These are phyloP conservation scores for Diaprepes abbreviatus DNA, from an alignment of 2,888 invertebrate species.

Conservation along the genomic window DNA sequence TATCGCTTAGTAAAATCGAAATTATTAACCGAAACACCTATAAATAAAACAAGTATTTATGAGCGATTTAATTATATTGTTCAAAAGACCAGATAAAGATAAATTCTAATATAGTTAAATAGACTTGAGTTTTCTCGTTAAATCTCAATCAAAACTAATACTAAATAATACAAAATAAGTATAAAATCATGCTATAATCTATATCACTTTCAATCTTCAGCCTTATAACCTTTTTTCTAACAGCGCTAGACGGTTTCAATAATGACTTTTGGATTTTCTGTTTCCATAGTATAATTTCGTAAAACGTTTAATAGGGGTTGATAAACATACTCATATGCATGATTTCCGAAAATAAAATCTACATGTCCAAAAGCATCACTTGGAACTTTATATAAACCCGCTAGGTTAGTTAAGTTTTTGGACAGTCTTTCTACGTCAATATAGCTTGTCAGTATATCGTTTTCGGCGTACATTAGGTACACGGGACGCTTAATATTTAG, in stretches of 20 bases:
- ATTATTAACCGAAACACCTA: too few relatives aligned
- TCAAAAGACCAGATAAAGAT: too few relatives aligned
- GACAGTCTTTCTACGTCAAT: slow-evolving; percentile 60
- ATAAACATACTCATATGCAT: slow-evolving; percentile 75
- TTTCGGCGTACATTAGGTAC: slow-evolving; percentile 76
- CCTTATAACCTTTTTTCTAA: not conserved
- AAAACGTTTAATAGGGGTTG: slow-evolving; percentile 58
- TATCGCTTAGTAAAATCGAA: too few relatives aligned
- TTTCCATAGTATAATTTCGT: slow-evolving; percentile 51
- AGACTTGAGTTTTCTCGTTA: too few relatives aligned
- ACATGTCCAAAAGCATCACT: slow-evolving; percentile 79
- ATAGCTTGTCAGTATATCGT: slow-evolving; percentile 81
- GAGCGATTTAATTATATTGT: too few relatives aligned
- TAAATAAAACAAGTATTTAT: too few relatives aligned
- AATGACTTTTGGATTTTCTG: too few relatives aligned
- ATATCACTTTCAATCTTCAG: not conserved
- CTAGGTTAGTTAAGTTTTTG: slow-evolving; percentile 70
- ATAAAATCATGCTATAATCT: too few relatives aligned
- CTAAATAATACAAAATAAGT: too few relatives aligned
- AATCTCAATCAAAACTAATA: too few relatives aligned
- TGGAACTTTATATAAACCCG: slow-evolving; percentile 74
- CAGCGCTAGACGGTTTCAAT: too few relatives aligned
- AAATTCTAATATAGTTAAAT: too few relatives aligned
- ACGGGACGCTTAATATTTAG: slow-evolving; percentile 75
- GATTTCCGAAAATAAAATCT: slow-evolving; percentile 78